Conservation (phyloP, 2,113 vertebrate species). For the Ivindomyrus marchei region DNA sequence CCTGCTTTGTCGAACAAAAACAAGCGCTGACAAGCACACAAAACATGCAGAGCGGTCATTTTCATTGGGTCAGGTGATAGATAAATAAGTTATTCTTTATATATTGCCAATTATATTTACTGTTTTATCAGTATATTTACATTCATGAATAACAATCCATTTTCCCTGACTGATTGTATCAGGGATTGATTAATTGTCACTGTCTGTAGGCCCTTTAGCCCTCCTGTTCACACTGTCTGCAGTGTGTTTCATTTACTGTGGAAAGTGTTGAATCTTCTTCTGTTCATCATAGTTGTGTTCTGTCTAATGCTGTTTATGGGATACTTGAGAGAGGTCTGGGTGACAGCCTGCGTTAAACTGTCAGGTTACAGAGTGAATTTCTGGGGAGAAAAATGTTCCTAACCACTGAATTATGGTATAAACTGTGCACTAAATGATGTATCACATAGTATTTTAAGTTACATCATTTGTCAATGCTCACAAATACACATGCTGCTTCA, state of each 20-base stretch:
- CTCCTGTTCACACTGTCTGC: neutral
- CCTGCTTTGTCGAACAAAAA: neutral
- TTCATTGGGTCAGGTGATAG: neutral
- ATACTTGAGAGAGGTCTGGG: conserved; percentile 7
- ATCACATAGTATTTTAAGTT: neutral
- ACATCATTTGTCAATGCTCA: neutral
- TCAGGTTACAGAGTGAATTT: conserved; percentile 27
- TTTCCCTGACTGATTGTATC: neutral
- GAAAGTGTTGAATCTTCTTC: conserved; percentile 11
- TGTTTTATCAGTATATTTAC: neutral
- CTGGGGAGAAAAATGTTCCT: neutral
- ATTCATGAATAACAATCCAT: neutral
- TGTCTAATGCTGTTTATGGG: conserved; percentile 38
- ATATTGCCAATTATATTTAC: neutral
- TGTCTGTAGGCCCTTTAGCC: neutral
- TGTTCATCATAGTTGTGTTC: conserved; percentile 27
- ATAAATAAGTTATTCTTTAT: neutral
- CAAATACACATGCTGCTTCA: neutral
- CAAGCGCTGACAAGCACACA: neutral
- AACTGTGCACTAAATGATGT: neutral
- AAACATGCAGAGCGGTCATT: neutral
- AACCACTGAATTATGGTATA: neutral
- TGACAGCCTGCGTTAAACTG: conserved; percentile 55
- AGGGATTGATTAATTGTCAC: neutral
- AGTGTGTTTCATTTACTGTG: neutral